Base-by-base conservation (phyloP, 2,113 vertebrate genomes). In the Oreochromis tanganicae region DNA sequence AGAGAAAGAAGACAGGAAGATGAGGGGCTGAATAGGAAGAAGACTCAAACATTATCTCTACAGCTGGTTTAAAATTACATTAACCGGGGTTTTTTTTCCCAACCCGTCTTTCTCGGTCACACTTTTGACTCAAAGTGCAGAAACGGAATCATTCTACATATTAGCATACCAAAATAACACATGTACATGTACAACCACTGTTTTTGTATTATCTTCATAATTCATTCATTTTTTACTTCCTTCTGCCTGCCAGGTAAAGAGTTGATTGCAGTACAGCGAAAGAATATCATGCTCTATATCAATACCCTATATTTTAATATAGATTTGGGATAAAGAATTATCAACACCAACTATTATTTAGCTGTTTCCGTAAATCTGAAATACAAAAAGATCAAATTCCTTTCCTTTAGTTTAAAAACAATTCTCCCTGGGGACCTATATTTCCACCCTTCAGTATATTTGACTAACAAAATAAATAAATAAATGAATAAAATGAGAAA, bases 1-100 rank as follows among this genome's bases (percentile, higher is more conserved):
- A 87, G 78, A 81, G 9, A 82, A 61, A 86, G 16, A 80, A 93
- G 78, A 81, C 46, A 59, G 34, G 83, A 85, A 86, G 61, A 88
- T 17, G 36, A 32, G 29, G 66, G 27, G 82, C 41, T 75, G 73
- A 81, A 81, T 55, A 55, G 57, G 38, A 81, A 7, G 9, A 17
- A 83, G 78, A 85, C 24, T 71, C 21, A 79, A 81, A 84, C 50
- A 66, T 43, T 82, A n/a, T 38, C 43, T 87, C 59, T 34, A 48
- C 17, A 50, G 43, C 56, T 29, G 54, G 9, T 81, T 91, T 85
- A 54, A 90, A 63, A 66, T 71, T 16, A 27, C 14, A 87, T 80
- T 13, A 86, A 24, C 38, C 4, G 17, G 17, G 32, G 19, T 61
- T 24, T 34, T 63, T 55, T 5, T 6, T 9, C 17, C 55, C 16